Percentiles rank a stretch among this genome's conserved stretches.
Evolutionary conservation across 1,140 invertebrate genomes (phyloP).

Genomic region (Zaprionus inermis): DNA sequence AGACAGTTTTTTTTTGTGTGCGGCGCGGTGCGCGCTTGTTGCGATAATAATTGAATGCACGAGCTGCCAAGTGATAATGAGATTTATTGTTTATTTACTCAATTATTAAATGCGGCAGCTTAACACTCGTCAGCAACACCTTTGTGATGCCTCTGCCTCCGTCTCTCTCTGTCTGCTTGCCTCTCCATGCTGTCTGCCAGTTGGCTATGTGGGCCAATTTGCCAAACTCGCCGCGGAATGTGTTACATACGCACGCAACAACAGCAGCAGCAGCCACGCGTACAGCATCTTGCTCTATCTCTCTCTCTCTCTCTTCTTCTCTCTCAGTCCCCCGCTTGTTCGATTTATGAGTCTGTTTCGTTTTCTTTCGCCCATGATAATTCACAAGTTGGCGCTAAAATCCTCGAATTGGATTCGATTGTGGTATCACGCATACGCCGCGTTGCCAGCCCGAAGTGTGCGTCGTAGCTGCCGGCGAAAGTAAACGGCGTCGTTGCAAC

Average conservation of each 20-base stretch:
- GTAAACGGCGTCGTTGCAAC: background rate
- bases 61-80: constrained; percentile 75
- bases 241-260: constrained; percentile 22
- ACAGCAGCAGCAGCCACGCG: constrained; percentile 25
- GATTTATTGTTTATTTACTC: constrained; percentile 77
- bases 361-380: constrained; percentile 29
- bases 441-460: constrained; percentile 14
- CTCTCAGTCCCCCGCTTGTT: background rate
- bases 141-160: background rate
- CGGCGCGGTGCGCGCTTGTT: constrained; percentile 16
- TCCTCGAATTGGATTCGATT: constrained; percentile 14
- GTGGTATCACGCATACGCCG: constrained; percentile 43
- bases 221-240: constrained; percentile 9
- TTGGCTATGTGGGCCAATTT: constrained; percentile 23
- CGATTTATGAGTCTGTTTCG: constrained; percentile 7
- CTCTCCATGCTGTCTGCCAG: constrained; percentile 29
- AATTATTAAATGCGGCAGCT: constrained; percentile 50
- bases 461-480: background rate
- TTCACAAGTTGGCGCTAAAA: constrained; percentile 51
- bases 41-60: constrained; percentile 76
- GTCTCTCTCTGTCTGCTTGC: background rate
- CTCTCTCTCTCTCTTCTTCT: background rate
- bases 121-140: constrained; percentile 18
- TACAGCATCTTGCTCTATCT: background rate
- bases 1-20: constrained; percentile 24